These are phyloP conservation scores for Autographa pulchrina DNA, from an alignment of 2,888 invertebrate genomes.

Conservation along the genomic window DNA sequence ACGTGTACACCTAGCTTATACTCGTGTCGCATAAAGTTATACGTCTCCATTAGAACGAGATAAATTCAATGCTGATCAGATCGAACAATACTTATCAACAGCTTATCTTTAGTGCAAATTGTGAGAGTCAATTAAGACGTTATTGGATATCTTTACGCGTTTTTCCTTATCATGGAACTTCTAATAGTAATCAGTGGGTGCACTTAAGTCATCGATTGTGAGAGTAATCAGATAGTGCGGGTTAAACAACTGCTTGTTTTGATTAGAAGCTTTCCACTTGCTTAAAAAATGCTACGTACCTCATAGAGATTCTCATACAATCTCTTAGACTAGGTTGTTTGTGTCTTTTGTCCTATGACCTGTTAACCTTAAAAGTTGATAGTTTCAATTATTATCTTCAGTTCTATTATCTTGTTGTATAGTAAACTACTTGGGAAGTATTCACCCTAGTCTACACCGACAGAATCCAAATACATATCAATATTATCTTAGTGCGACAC, in stretches of 20 bases:
- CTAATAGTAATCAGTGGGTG: constrained; percentile 24
- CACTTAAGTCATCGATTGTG: background rate
- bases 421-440: background rate
- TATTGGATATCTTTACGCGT: constrained; percentile 26
- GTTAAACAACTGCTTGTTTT: background rate
- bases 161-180: constrained; percentile 27
- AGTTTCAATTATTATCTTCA: no score
- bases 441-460: background rate
- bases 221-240: background rate
- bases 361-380: no score
- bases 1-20: constrained; percentile 11
- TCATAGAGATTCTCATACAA: no score
- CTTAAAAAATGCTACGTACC: no score
- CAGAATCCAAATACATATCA: no score
- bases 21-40: constrained; percentile 22
- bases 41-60: background rate
- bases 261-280: background rate
- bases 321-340: no score
- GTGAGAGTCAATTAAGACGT: constrained; percentile 28
- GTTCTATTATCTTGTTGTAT: no score
- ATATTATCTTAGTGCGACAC: background rate
- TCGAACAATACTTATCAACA: constrained; percentile 14
- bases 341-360: no score
- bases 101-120: constrained; percentile 45
- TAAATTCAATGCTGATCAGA: constrained; percentile 12